Evolutionary conservation across 2,888 invertebrate species (phyloP), one percentile per base, ranked within the genome.

Genomic region (Dicroscelio sp.): DNA sequence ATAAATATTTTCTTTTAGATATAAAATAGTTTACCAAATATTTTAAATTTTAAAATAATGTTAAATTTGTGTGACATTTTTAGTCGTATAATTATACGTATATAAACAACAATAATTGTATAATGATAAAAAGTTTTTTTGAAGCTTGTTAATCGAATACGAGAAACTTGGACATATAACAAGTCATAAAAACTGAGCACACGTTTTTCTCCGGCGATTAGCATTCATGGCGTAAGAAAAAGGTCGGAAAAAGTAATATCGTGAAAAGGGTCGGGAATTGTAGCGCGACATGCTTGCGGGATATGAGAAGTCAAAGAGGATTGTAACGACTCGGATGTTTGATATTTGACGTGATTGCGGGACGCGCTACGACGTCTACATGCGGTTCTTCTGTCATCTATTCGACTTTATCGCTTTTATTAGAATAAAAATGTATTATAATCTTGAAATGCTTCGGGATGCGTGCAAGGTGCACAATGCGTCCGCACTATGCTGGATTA

Each of bases 351-450:
- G 88, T 89, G 88, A 90, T 90, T 90, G 86, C 87, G 87, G 76
- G 52, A 52, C 31, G 73, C 78, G 76, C 79, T 82, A 90, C 90
- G 88, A 91, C 90, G 90, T 85, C 82, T 89, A 87, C 89, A 80
- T 88, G 89, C 73, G 76, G 75, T 86, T 73, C 92, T 92, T 88
- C 84, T 90, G 88, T 90, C 93, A 93, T 94, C 92, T 90, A 93
- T 94, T 90, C 91, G 71, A 91, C 92, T 95, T 94, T 95, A 95
- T 95, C 93, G 93, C 93, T 94, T 95, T 94, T 93, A 94, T 93
- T 75, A 80, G 67, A 93, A 95, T 95, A 94, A 94, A 94, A 93
- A 93, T 92, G 92, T 93, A 94, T 94, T 95, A 95, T 94, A 95
- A 94, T 92, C 92, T 92, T 92, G 93, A 94, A 82, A 94, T 93